Evolutionary conservation across 2,797 vertebrate species (phyloP), one percentile per base, ranked within the genome.

Genomic region (Spondyliosoma cantharus): DNA sequence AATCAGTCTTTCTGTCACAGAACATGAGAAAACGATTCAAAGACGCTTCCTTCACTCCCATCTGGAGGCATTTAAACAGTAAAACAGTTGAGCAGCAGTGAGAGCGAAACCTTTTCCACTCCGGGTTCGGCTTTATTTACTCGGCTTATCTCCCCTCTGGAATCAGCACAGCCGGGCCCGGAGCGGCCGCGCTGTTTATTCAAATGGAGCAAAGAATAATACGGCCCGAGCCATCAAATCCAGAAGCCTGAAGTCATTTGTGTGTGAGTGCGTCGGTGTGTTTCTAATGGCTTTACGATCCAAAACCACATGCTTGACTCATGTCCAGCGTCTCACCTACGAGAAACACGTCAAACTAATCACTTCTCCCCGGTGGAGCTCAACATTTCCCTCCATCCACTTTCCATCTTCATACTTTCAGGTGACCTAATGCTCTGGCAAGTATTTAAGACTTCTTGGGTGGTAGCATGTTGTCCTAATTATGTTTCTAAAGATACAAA

Each of bases 11-110:
- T 57, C 32, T 69, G 59, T 80, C 62, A 72, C 43, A n/a, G 45
- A 77, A 75, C 49, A 72, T 71, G 63, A 79, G 76, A 81, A 79
- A 69, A 63, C n/a, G 24, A 66, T 59, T 62, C 32, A n/a, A 1
- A 1, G 4, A 45, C 13, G 29, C 66, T 74, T 86, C 71, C 56
- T 76, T 20, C 63, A 71, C 80, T 78, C 54, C 83, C 90, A 90
- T 88, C 86, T 92, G 91, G 89, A 91, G 80, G 63, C 66, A 24
- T 86, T 89, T 85, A 90, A 86, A 84, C 81, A 83, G 85, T 86
- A 58, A 86, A 87, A 89, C 72, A 83, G 80, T 81, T 43, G 67
- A 88, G 71, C 68, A 29, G 74, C 76, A 68, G 42, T 27, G 81
- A 81, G 86, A 74, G 77, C 74, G 78, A 89, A 76, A 76, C 72